A percentile compares a stretch with the other conserved stretches of the same genome.
phyloP scores from a whole-genome alignment of 2,113 vertebrate species.

The Phainopepla nitens region DNA sequence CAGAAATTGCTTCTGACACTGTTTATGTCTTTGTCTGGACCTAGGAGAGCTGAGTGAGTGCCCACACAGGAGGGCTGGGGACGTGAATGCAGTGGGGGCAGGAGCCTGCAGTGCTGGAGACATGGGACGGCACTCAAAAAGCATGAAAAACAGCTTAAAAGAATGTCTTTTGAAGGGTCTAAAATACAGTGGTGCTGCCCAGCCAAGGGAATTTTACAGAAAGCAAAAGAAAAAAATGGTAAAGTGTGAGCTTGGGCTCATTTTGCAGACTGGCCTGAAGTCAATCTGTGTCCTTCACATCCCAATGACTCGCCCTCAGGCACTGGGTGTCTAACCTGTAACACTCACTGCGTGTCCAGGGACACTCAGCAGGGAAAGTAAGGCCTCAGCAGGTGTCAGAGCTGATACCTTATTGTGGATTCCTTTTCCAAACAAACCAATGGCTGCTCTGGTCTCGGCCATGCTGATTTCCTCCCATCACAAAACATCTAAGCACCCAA shows the following conservation, averaged over 20 bases:
- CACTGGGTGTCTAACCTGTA: background rate
- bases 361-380: background rate
- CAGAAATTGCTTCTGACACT: background rate
- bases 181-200: background rate
- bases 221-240: background rate
- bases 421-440: background rate
- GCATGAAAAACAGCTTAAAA: background rate
- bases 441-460: background rate
- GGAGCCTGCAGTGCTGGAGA: background rate
- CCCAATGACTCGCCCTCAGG: accelerated
- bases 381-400: background rate
- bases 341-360: accelerated
- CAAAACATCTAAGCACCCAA: background rate
- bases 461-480: background rate
- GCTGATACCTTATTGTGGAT: background rate
- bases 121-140: background rate
- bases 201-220: background rate
- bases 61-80: background rate
- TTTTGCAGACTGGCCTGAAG: background rate
- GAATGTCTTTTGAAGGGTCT: background rate
- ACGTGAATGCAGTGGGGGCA: background rate
- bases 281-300: background rate
- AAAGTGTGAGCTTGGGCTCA: background rate
- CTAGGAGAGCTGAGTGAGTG: background rate
- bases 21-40: background rate